Base-by-base conservation (phyloP, 2,113 vertebrate species). In the Halcyon senegalensis region DNA sequence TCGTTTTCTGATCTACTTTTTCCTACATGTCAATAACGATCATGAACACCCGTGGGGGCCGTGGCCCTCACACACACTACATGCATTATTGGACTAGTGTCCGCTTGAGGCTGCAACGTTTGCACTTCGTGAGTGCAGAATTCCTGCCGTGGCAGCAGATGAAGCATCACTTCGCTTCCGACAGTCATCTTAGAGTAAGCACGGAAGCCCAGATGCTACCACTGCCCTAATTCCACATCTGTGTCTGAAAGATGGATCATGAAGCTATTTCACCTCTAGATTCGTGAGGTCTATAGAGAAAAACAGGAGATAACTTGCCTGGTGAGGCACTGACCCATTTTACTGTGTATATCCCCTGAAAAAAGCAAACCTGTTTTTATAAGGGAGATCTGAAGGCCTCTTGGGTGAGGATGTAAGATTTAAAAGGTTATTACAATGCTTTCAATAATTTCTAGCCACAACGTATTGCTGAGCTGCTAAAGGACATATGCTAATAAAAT, bases 401-500 rank as follows among this genome's bases (percentile, higher is more conserved):
- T 69, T 50, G 50, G 3, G 4, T 1, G 50, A 50, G 50, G 23
- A 50, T 24, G 2, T 37, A 69, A 37, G 37, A 46, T 80, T 75
- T 56, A 50, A 51, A 87, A 25, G 9, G 31, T 56, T 70, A 62
- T 48, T 68, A 35, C 5, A 53, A 30, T 25, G 8, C 11, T 51
- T 70, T 8, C n/a, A 94, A 19, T 67, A 55, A 78, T 79, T 90
- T 83, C 56, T 33, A 89, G 20, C 48, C 33, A 72, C 62, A 17
- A 77, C 46, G 21, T 48, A 58, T 39, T 60, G 72, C 39, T 63
- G 48, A 92, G 83, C 43, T 85, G 21, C 73, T 89, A 93, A 90
- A 93, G 72, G 74, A 90, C 31, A 91, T 83, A 95, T 66, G 51
- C 30, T 85, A 85, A 90, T 67, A 82, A 83, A 63, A 91, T 46